Percentiles rank a stretch among this genome's conserved stretches.
Evolutionary conservation across 2,888 invertebrate genomes (phyloP).

Genomic region (Parnassius orleans): DNA sequence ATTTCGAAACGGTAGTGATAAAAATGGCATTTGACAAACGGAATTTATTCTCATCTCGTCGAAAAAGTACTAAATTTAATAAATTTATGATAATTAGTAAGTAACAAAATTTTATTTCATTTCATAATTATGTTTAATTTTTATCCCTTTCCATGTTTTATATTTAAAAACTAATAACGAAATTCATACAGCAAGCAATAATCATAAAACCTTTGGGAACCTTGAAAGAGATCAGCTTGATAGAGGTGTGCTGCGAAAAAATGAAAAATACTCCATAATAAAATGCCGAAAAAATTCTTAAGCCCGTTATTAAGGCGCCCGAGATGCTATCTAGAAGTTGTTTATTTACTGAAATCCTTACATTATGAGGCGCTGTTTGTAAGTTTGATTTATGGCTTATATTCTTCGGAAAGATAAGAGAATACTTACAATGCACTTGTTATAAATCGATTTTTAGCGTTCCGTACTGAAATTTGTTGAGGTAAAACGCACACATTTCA

Average conservation of each 20-base stretch:
- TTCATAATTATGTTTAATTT: no score
- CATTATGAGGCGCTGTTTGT: conserved; percentile 20
- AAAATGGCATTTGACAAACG: no score
- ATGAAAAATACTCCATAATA: conserved; percentile 41
- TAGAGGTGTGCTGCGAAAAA: conserved; percentile 30
- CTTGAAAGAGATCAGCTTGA: conserved; percentile 18
- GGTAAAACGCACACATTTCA: background rate
- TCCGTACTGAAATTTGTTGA: background rate
- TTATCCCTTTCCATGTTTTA: no score
- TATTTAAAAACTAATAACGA: no score
- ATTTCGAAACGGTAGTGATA: no score
- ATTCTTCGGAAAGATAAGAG: conserved; percentile 19
- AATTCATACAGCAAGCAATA: no score
- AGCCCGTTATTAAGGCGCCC: conserved; percentile 37
- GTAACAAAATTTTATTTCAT: no score
- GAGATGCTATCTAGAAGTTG: conserved; percentile 41
- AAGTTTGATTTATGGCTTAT: conserved; percentile 25
- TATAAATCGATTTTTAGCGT: conserved; percentile 21
- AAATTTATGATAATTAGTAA: no score
- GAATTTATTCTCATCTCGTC: no score
- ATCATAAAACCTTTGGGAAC: conserved; percentile 1
- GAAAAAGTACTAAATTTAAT: no score
- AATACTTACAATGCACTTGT: conserved; percentile 25
- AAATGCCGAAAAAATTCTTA: conserved; percentile 36
- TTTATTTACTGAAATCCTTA: conserved; percentile 35